phyloP scores from a whole-genome alignment of 2,888 invertebrate genomes.

The Diaphora mendica region DNA sequence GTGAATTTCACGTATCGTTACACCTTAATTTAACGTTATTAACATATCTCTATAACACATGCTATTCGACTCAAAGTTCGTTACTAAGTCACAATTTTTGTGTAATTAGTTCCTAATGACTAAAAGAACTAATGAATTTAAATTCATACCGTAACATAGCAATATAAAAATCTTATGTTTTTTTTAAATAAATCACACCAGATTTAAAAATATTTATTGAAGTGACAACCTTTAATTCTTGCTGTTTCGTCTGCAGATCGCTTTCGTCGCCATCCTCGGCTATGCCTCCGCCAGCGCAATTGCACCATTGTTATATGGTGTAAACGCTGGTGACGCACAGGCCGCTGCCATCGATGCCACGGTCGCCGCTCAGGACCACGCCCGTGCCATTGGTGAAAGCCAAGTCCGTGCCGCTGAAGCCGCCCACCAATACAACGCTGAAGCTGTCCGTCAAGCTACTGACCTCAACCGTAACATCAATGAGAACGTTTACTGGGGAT shows the following conservation, averaged over 20 bases:
- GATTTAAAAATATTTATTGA: too few relatives aligned
- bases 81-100: background rate
- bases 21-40: constrained; percentile 9
- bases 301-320: constrained; percentile 69
- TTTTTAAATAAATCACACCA: too few relatives aligned
- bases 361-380: constrained; percentile 74
- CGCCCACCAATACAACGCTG: constrained; percentile 73
- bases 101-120: background rate
- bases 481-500: constrained; percentile 81
- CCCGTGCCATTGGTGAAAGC: constrained; percentile 71
- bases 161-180: too few relatives aligned
- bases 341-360: constrained; percentile 80
- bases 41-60: background rate
- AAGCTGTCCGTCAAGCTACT: constrained; percentile 69
- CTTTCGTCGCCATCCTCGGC: constrained; percentile 82
- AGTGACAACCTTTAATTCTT: too few relatives aligned
- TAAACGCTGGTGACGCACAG: constrained; percentile 79
- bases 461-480: constrained; percentile 76
- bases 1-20: constrained; percentile 35
- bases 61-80: background rate
- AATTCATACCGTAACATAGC: too few relatives aligned
- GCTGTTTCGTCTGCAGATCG: constrained; percentile 66
- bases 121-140: too few relatives aligned
- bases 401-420: constrained; percentile 78
- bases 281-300: constrained; percentile 79